Base-by-base conservation (phyloP, 2,888 invertebrate species). In the Falcaria lacertinaria region DNA sequence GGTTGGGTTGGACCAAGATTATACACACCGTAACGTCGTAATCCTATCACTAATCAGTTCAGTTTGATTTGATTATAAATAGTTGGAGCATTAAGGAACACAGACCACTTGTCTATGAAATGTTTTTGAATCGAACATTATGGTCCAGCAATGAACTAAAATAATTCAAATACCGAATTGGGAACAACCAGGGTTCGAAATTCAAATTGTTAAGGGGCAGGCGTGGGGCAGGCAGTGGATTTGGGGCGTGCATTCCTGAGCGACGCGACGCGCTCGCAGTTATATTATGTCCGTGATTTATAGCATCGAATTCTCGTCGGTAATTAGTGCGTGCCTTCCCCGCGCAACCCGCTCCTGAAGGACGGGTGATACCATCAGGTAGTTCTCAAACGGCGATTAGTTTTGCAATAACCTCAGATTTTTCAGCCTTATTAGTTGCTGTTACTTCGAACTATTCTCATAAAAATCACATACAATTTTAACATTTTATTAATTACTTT, bases 201-300 rank as follows among this genome's bases (percentile, higher is more conserved):
- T 80, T 75, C 73, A 71, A 80, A 81, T 74, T 73, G 65, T 62
- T 69, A 52, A 60, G 56, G 50, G 60, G 45, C 39, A 17, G 25
- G 41, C 37, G 42, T 5, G 32, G n/a, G 41, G 64, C 60, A 28
- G 28, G 2, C 59, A 57, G 63, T 78, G 79, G 83, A 83, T 84
- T 83, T 80, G 74, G 81, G 75, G 71, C 80, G 70, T 67, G 74
- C 83, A 84, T 88, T 72, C 86, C 86, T 55, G 55, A 60, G 66
- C 76, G 82, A 74, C 77, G 76, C 77, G 80, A 76, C 76, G 74
- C 47, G 50, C 60, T 66, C 76, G 73, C 81, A 69, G 83, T 78
- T 87, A 85, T 88, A 88, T 87, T 87, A 86, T 87, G 79, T 69
- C 84, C 68, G 79, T 87, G 89, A 89, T 89, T 89, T 88, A 89